A percentile compares a stretch with the other conserved stretches of the same genome.
Conservation (phyloP, 2,888 invertebrate genomes). For the Trissonchulus sp. region DNA sequence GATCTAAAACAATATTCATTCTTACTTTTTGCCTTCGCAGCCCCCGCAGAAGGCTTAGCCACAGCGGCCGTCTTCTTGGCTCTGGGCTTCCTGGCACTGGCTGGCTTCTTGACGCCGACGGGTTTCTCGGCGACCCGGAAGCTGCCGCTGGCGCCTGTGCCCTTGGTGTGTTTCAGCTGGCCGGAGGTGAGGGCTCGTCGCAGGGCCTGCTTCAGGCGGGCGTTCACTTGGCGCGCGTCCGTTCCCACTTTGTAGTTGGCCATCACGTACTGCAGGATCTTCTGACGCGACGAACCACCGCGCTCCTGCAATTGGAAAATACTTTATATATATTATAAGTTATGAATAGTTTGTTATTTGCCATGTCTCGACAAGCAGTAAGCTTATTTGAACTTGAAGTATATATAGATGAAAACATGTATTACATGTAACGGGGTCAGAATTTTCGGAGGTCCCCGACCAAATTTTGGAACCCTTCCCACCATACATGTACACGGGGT, state of each 20-base stretch:
- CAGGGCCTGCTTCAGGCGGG: constrained; percentile 51
- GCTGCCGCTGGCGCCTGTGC: constrained; percentile 30
- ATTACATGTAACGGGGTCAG: no score
- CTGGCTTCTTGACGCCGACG: not conserved
- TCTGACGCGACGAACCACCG: constrained; percentile 55
- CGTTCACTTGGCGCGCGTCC: constrained; percentile 46
- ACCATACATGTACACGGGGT: no score
- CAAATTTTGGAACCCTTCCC: no score
- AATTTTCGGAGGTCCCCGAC: no score
- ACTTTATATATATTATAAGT: no score
- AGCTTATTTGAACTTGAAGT: no score
- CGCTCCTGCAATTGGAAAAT: constrained; percentile 55
- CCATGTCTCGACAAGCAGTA: no score
- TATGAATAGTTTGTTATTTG: no score
- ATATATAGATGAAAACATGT: no score
- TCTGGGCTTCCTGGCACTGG: constrained; percentile 4
- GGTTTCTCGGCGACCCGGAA: constrained; percentile 27
- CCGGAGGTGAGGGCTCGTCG: constrained; percentile 49
- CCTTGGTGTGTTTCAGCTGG: constrained; percentile 48
- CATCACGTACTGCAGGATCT: no score
- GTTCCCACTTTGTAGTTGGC: constrained; percentile 52
- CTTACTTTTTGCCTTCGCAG: not conserved
- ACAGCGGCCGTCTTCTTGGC: not conserved
- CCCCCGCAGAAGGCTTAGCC: not conserved
- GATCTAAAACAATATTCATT: no score